These are phyloP conservation scores for Proteles cristata DNA, from an alignment of 2,113 vertebrate genomes.

Conservation along the genomic window DNA sequence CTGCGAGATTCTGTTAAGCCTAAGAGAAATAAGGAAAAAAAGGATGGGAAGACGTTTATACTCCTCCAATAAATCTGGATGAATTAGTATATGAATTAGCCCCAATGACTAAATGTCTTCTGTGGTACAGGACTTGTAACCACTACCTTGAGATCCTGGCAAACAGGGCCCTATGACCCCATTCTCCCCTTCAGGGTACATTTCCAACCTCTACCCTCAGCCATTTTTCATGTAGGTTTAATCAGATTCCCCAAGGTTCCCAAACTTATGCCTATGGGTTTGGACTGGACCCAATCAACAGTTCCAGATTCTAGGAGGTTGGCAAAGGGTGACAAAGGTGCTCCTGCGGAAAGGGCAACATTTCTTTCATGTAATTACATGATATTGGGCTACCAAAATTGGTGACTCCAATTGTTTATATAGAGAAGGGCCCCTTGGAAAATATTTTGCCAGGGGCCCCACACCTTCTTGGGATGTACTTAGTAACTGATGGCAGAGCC, in stretches of 20 bases:
- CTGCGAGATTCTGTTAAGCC: neutral
- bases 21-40: neutral
- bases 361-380: neutral
- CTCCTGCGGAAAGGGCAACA: accelerated
- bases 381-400: too few relatives aligned
- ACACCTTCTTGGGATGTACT: neutral
- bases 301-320: neutral
- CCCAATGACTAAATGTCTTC: neutral
- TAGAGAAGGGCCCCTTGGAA: neutral
- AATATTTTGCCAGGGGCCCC: neutral
- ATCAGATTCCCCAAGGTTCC: neutral
- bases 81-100: too few relatives aligned
- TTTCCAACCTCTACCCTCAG: neutral
- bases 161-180: accelerated
- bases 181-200: neutral
- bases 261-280: neutral
- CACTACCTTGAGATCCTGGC: neutral
- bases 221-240: accelerated
- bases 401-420: neutral
- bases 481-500: neutral
- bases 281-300: neutral
- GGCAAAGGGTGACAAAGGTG: too few relatives aligned
- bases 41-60: neutral
- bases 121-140: neutral
- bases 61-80: neutral